Evolutionary conservation across 2,888 invertebrate genomes (phyloP), one percentile per base, ranked within the genome.

Genomic region (Liposcelis brunnea): DNA sequence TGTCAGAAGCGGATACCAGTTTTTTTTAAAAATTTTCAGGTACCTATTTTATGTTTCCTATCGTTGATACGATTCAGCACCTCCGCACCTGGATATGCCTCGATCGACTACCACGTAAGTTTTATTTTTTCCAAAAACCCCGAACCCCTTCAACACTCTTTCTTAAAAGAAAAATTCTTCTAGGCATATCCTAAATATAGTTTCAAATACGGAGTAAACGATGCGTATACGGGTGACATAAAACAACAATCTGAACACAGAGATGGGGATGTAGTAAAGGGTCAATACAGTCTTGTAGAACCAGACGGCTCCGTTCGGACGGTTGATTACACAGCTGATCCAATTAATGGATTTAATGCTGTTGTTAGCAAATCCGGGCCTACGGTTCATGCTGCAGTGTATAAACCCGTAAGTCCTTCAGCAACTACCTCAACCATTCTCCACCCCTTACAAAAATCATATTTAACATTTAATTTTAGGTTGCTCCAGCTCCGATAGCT

Each of bases 191-290:
- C 40, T 3, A 40, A 40, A 21, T 40, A 40, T 19, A 40, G 21
- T 12, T 40, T 40, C 11, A n/a, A 14, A n/a, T 40, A 40, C 11
- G 40, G 40, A 18, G 40, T 40, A 5, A 40, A 40, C 19, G 40
- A 40, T 18, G 40, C 40, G 5, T 19, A 18, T 6, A 69, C 69
- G 0, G 69, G 69, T 18, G 75, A 75, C 55, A 70, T 75, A 1
- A 75, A 75, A 56, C 74, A 74, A 4, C 75, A 75, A 54, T 74
- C 74, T 49, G 75, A 75, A 56, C 70, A 72, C 0, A 68, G 75
- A 52, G 73, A 75, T 47, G 75, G 75, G 1, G 75, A 74, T 57
- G 68, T 72, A 35, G 75, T 75, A 1, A 74, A 74, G 66, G 69
- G 69, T 12, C 69, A 69, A 57, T 70, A 70, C 49, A 69, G 69